Evolutionary conservation across 1,140 invertebrate species (phyloP).

Genomic region (Lerema accius): DNA sequence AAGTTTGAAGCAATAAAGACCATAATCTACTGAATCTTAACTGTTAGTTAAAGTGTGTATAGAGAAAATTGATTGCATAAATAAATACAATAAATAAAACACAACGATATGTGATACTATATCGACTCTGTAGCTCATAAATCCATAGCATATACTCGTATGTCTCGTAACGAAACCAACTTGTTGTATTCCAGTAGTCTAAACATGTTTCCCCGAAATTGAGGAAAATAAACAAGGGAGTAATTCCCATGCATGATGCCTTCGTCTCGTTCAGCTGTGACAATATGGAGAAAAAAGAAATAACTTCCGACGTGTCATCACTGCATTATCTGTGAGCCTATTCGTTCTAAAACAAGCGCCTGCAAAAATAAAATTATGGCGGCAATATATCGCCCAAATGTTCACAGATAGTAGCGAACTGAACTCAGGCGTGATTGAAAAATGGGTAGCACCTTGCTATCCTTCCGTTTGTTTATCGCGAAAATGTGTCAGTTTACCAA

Average conservation of each 20-base stretch:
- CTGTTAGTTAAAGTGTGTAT: too few relatives aligned
- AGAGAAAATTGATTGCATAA: too few relatives aligned
- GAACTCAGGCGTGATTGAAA: constrained; percentile 66
- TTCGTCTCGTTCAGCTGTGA: constrained; percentile 12
- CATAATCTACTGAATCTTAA: too few relatives aligned
- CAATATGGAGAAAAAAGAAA: constrained; percentile 1
- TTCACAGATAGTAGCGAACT: constrained; percentile 48
- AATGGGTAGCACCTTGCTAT: constrained; percentile 65
- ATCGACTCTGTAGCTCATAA: not conserved
- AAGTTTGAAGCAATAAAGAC: too few relatives aligned
- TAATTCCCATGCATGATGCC: constrained; percentile 24
- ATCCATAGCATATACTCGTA: too few relatives aligned
- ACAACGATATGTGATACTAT: too few relatives aligned
- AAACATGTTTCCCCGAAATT: constrained; percentile 9
- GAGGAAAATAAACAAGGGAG: constrained; percentile 17
- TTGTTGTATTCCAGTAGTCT: not conserved
- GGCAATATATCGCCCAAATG: constrained; percentile 56
- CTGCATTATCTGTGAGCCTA: constrained; percentile 19
- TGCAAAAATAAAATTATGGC: constrained; percentile 49
- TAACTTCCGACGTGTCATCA: constrained; percentile 15
- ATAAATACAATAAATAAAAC: too few relatives aligned
- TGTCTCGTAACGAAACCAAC: not conserved
- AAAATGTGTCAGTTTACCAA: constrained; percentile 40
- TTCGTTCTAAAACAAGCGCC: constrained; percentile 36
- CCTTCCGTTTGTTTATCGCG: constrained; percentile 54